phyloP scores from a whole-genome alignment of 2,888 invertebrate genomes.

The Lycophotia porphyrea region DNA sequence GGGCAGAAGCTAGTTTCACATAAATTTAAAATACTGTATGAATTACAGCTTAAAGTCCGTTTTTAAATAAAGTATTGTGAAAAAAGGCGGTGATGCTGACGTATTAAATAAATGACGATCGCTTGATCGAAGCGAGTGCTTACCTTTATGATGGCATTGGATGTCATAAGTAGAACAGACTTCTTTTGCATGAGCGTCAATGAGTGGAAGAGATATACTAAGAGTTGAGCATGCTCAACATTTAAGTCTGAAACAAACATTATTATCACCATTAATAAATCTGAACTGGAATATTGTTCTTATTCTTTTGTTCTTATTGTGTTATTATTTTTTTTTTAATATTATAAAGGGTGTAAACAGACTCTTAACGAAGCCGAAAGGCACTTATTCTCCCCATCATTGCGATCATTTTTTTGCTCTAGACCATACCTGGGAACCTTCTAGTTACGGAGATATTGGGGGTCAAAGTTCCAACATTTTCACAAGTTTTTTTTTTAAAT shows the following conservation, averaged over 20 bases:
- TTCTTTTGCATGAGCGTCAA: conserved; percentile 99
- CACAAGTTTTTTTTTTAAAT: too few relatives aligned
- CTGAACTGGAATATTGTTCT: too few relatives aligned
- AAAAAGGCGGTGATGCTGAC: not conserved
- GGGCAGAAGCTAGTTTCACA: not conserved
- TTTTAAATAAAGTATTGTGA: not conserved
- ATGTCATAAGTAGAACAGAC: conserved; percentile 95
- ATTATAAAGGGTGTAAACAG: too few relatives aligned
- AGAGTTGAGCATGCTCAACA: conserved; percentile 98
- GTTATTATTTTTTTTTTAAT: too few relatives aligned
- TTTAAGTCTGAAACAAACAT: conserved; percentile 93
- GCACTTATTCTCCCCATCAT: too few relatives aligned
- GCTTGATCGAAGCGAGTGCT: conserved; percentile 39
- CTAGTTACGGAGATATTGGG: too few relatives aligned
- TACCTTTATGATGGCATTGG: conserved; percentile 92
- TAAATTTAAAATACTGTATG: not conserved
- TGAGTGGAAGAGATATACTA: conserved; percentile 98
- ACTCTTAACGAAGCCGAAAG: too few relatives aligned
- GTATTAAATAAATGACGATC: not conserved
- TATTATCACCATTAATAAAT: not conserved
- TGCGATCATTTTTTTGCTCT: too few relatives aligned
- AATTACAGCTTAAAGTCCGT: not conserved
- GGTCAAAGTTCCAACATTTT: too few relatives aligned
- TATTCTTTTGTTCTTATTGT: too few relatives aligned
- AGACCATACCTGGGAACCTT: too few relatives aligned